These are phyloP conservation scores for Venustoraphidia nigricollis DNA, from an alignment of 2,888 invertebrate species.

Conservation along the genomic window DNA sequence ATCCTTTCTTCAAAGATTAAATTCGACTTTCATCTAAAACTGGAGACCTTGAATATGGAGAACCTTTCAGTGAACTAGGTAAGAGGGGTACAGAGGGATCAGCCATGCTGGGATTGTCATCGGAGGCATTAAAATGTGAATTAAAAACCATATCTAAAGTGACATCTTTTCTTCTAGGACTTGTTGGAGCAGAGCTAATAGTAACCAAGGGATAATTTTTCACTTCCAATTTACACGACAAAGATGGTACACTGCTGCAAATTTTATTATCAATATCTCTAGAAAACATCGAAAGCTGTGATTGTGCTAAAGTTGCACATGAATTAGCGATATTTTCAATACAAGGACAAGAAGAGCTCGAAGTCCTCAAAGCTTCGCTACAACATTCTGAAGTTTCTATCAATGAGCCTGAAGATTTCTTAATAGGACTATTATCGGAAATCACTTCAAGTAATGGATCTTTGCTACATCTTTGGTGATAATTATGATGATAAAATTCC, in stretches of 20 bases:
- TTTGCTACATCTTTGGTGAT: conserved; percentile 29
- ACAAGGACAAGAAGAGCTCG: conserved; percentile 57
- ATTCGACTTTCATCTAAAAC: too few relatives aligned
- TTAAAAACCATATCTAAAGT: conserved; percentile 1
- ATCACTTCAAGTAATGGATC: conserved; percentile 32
- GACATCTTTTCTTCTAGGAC: conserved; percentile 17
- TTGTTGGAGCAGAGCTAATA: conserved; percentile 22
- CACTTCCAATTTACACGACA: background rate
- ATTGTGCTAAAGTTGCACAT: conserved; percentile 22
- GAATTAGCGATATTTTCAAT: conserved; percentile 39
- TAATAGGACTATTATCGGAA: conserved; percentile 38
- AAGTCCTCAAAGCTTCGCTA: conserved; percentile 24
- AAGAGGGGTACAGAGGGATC: background rate
- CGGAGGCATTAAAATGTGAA: background rate
- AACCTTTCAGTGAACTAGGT: background rate
- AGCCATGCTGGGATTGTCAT: background rate
- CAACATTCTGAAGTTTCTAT: conserved; percentile 33
- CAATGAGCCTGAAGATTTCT: conserved; percentile 31
- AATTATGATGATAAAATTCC: conserved; percentile 33
- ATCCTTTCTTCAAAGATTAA: too few relatives aligned
- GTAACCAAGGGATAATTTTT: conserved; percentile 13
- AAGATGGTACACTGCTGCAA: conserved; percentile 1
- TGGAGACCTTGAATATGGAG: too few relatives aligned
- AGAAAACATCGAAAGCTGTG: conserved; percentile 21
- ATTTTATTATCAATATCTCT: conserved; percentile 13